Evolutionary conservation across 2,113 vertebrate species (phyloP).

Genomic region (Dicaeum eximium): DNA sequence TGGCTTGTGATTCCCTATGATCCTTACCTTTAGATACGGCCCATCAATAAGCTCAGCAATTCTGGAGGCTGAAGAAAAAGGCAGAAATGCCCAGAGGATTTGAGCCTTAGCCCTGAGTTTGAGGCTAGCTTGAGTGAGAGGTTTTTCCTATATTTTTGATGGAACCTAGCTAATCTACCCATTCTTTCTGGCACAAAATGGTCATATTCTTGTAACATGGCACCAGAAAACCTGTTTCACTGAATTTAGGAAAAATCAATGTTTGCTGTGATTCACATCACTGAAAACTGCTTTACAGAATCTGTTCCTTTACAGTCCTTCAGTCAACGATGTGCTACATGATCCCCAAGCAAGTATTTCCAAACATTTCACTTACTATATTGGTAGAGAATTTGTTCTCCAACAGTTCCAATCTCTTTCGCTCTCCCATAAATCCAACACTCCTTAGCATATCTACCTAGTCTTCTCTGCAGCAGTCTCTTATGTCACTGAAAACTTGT

Average conservation of each 20-base stretch:
- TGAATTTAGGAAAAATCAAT: not conserved
- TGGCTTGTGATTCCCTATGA: not conserved
- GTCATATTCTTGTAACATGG: not conserved
- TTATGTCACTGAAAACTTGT: not conserved
- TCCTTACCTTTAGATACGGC: not conserved
- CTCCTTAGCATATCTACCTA: not conserved
- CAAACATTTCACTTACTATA: not conserved
- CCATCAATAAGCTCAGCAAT: not conserved
- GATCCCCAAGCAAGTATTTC: not conserved
- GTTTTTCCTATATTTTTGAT: not conserved
- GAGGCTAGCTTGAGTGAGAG: not conserved
- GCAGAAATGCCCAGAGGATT: not conserved
- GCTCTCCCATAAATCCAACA: not conserved
- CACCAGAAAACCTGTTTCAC: not conserved
- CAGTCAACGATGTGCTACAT: not conserved
- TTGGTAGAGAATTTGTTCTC: not conserved
- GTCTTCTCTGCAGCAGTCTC: not conserved
- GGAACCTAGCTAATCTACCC: not conserved
- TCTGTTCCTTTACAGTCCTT: not conserved
- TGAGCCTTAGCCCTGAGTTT: not conserved
- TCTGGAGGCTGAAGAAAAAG: not conserved
- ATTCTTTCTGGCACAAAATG: not conserved
- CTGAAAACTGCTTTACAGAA: not conserved
- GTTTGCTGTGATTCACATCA: not conserved
- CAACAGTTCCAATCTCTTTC: not conserved